Evolutionary conservation across 2,797 vertebrate species (phyloP), one percentile per base, ranked within the genome.

Genomic region (Limosa lapponica): DNA sequence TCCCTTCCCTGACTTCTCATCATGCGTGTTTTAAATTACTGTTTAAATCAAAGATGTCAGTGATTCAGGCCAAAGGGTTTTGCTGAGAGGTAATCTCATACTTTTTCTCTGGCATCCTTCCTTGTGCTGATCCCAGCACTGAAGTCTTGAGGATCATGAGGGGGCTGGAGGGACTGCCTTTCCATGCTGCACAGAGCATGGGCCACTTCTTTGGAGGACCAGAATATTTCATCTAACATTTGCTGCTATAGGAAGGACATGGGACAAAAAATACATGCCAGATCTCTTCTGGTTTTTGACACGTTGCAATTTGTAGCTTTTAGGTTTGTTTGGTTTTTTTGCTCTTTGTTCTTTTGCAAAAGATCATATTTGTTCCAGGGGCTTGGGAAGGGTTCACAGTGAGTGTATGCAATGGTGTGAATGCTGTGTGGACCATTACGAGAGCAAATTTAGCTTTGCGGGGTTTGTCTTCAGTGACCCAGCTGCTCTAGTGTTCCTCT

Each of bases 21-120:
- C 94, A 95, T 95, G 92, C 58, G 0, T 96, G 96, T 97, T 97
- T 96, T 95, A 97, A 95, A 95, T 97, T 96, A 96, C 96, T 92
- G 95, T 83, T 96, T 96, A 95, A 97, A 95, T 96, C 95, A 96
- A 95, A 96, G 94, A 96, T 96, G 94, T 96, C 94, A 95, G 96
- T 90, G 95, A 97, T 96, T 91, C 94, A 93, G 95, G 94, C 95
- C 96, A 97, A 97, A 96, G 85, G 89, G 94, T 89, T 96, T 94
- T 95, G 91, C 95, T 95, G 87, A 95, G 89, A 96, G 95, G 95
- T 93, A 96, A 94, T 88, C 94, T 96, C 96, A 83, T 95, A 90
- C 84, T 96, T 93, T 93, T 93, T 83, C 62, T 95, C 93, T 96
- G 95, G 96, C 87, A 0, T 59, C 70, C 18, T 96, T 95, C 75